Conservation (phyloP, 2,113 vertebrate species). For the Synchiropus splendidus region DNA sequence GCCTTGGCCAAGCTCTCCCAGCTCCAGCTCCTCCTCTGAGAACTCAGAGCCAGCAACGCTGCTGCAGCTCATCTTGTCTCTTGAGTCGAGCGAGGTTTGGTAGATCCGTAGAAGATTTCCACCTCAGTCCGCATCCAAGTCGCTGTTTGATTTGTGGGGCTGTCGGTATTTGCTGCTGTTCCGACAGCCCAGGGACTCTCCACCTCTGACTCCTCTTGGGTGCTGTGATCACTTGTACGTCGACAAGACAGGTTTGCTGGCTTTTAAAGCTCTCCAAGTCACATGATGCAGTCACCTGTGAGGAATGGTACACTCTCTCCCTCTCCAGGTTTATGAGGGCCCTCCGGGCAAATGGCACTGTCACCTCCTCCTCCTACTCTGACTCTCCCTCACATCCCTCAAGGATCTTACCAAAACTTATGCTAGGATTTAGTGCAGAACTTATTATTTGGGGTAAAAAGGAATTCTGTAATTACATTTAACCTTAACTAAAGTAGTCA, state of each 20-base stretch:
- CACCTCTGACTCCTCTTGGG: conserved; percentile 33
- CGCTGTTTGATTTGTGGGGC: conserved; percentile 24
- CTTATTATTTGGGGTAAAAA: too few relatives aligned
- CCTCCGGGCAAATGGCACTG: conserved; percentile 60
- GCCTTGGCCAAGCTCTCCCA: conserved; percentile 16
- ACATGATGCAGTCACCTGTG: conserved; percentile 61
- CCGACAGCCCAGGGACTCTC: conserved; percentile 47
- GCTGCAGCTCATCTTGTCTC: conserved; percentile 54
- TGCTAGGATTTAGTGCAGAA: conserved; percentile 23
- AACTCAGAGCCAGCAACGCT: conserved; percentile 52
- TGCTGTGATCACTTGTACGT: conserved; percentile 55
- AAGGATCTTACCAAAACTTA: conserved; percentile 35
- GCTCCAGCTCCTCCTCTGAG: conserved; percentile 66
- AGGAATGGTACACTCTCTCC: conserved; percentile 55
- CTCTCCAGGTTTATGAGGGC: conserved; percentile 51
- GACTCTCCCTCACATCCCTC: conserved; percentile 51
- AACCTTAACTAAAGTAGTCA: too few relatives aligned
- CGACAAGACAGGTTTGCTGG: conserved; percentile 50
- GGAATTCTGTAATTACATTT: too few relatives aligned
- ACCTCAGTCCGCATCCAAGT: not conserved
- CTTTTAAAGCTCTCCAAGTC: conserved; percentile 58
- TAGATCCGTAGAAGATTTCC: not conserved
- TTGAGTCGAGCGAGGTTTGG: too few relatives aligned
- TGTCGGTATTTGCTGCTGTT: conserved; percentile 36
- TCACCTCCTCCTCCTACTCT: conserved; percentile 52